Base-by-base conservation (phyloP, 2,113 vertebrate species). In the Octodon degus region DNA sequence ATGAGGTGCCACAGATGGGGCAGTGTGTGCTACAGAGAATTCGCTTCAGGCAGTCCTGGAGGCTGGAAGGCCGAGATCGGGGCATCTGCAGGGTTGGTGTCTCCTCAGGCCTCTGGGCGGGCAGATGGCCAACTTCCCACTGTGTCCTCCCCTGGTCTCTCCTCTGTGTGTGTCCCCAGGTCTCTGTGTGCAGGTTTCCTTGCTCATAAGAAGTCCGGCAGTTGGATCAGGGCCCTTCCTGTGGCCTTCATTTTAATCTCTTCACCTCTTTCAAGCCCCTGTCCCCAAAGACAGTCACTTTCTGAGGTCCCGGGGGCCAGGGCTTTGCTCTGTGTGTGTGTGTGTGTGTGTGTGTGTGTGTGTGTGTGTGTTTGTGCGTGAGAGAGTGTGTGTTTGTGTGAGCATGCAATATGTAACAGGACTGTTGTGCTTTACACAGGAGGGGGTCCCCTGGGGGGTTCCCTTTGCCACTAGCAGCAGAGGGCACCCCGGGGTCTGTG, bases 111-210 rank as follows among this genome's bases (percentile, higher is more conserved):
- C 74, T 65, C 88, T 16, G 53, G 76, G 27, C 58, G 2, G 1
- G 34, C 1, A 10, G 19, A 7, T 0, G 0, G 63, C 22, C 0
- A 4, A 60, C 77, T 8, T 12, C 27, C 1, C 1, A 0, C 47
- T 0, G 0, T 2, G 58, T 55, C 32, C 72, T 86, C 32, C 0
- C 0, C 0, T 43, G 43, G 16, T 8, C 53, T 55, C 17, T 32
- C 67, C 24, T 43, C 76, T 25, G 40, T 0, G 34, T 0, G 2
- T 0, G 0, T 34, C 0, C 43, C 65, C 19, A 37, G 0, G 34
- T 55, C 83, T 47, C 63, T 74, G 60, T n/a, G 63, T 68, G 58
- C 60, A 37, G 1, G 30, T 86, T 50, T 74, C 16, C 32, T 43
- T 55, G 84, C 62, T 17, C n/a, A 17, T 24, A 16, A 58, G 81